A percentile compares a stretch with the other conserved stretches of the same genome.
Evolutionary conservation across 2,113 vertebrate species (phyloP).

Genomic region (Channa argus): DNA sequence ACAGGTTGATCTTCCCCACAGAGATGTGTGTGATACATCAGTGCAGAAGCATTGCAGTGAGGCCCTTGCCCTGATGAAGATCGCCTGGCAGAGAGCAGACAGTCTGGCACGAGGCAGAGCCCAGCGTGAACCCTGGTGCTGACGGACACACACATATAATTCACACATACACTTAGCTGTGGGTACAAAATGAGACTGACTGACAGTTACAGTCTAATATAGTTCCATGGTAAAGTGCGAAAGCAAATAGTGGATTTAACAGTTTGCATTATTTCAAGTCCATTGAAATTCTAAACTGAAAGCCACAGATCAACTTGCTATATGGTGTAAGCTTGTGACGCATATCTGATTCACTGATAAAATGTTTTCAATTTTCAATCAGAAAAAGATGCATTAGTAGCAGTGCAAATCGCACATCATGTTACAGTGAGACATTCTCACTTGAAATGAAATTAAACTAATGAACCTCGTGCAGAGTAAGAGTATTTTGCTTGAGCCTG

Average conservation of each 20-base stretch:
- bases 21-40: slow-evolving; percentile 60
- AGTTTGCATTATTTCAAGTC: not conserved
- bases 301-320: slow-evolving; percentile 2
- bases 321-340: not conserved
- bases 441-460: not conserved
- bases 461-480: not conserved
- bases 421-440: not conserved
- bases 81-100: slow-evolving; percentile 95
- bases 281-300: not conserved
- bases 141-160: slow-evolving; percentile 29
- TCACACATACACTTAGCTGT: not conserved
- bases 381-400: slow-evolving; percentile 15
- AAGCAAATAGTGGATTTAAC: not conserved
- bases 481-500: not conserved
- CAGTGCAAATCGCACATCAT: not conserved
- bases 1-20: slow-evolving; percentile 80
- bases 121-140: slow-evolving; percentile 95
- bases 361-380: slow-evolving; percentile 1
- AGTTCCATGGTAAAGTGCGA: not conserved
- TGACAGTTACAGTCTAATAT: not conserved
- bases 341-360: slow-evolving; percentile 4
- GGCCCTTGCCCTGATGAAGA: slow-evolving; percentile 90
- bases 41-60: slow-evolving; percentile 90
- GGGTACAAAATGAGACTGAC: slow-evolving; percentile 1
- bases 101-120: slow-evolving; percentile 93